Base-by-base conservation (phyloP, 2,797 vertebrate genomes). In the Paratrypauchen microcephalus region DNA sequence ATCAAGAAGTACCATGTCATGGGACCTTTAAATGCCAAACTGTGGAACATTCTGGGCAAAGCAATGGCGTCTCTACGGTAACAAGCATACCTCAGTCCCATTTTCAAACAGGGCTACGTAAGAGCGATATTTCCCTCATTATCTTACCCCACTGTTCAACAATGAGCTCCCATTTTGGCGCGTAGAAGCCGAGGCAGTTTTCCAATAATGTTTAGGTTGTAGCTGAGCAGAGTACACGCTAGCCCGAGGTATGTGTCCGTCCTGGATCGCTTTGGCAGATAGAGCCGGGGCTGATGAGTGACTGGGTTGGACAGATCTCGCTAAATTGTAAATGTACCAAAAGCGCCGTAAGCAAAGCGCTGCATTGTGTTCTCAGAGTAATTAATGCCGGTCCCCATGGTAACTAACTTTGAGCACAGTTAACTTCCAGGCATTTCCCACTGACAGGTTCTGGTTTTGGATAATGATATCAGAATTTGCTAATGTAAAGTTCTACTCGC, bases 111-210 rank as follows among this genome's bases (percentile, higher is more conserved):
- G 75, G 72, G 28, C 28, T 24, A 32, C 57, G 58, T 60, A 55
- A 69, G n/a, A 50, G 68, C 70, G 65, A 11, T 0, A 61, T 75
- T 50, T 63, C 66, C 79, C 55, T 73, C 59, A 50, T 72, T 66
- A 72, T 64, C 69, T 19, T 70, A 76, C 73, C 57, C 24, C 52
- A 30, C 61, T 72, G 61, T 24, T 32, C 52, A 41, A 55, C 36
- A 26, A 36, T n/a, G 24, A 5, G 26, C 41, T 47, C 56, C 50
- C 15, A 21, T 48, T 65, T 39, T 74, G 73, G 67, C 71, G 24
- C 24, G 2, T 26, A 58, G 41, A 24, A 2, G 13, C 58, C 39
- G 19, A 61, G 13, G 18, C 56, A 63, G 58, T 28, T 2, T 0
- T 48, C 70, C 58, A 47, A 19, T 45, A 16, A 63, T 72, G 39